These are phyloP conservation scores for Alligator sinensis DNA, from an alignment of 2,113 vertebrate species.

Conservation along the genomic window DNA sequence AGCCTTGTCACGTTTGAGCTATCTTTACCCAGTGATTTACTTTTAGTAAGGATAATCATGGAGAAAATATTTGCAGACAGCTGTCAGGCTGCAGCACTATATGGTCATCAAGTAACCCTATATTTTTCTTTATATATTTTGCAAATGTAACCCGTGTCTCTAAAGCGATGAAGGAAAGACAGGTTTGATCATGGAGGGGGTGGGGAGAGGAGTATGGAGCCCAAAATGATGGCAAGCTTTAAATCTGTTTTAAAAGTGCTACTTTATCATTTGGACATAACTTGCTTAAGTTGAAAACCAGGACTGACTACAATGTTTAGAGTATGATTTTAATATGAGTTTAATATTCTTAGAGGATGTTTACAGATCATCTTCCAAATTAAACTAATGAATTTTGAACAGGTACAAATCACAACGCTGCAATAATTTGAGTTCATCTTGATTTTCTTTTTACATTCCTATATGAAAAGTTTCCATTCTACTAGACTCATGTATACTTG, in stretches of 20 bases:
- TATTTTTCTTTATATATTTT: constrained; percentile 97
- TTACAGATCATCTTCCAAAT: constrained; percentile 61
- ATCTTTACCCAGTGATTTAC: constrained; percentile 97
- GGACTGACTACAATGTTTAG: constrained; percentile 27
- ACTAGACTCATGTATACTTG: constrained; percentile 9
- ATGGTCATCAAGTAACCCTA: constrained; percentile 94
- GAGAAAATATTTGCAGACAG: constrained; percentile 97
- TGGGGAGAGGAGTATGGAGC: constrained; percentile 4
- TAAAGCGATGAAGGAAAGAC: constrained; percentile 74
- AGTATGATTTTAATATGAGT: background rate
- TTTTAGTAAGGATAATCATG: constrained; percentile 98
- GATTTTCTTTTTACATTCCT: constrained; percentile 81
- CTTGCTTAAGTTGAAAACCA: constrained; percentile 32
- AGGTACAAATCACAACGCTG: constrained; percentile 35
- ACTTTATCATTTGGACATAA: constrained; percentile 29
- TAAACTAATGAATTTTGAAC: constrained; percentile 62
- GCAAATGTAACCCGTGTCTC: constrained; percentile 87
- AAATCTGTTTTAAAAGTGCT: constrained; percentile 48
- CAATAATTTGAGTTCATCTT: constrained; percentile 37
- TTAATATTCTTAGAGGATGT: constrained; percentile 1
- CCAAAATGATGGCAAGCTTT: constrained; percentile 40
- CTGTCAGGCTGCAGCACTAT: constrained; percentile 90
- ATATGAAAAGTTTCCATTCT: constrained; percentile 63
- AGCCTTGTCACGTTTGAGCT: constrained; percentile 95
- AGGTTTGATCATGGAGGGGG: constrained; percentile 36